A percentile compares a stretch with the other conserved stretches of the same genome.
Evolutionary conservation across 2,797 vertebrate species (phyloP).

Genomic region (Sarcophilus harrisii): DNA sequence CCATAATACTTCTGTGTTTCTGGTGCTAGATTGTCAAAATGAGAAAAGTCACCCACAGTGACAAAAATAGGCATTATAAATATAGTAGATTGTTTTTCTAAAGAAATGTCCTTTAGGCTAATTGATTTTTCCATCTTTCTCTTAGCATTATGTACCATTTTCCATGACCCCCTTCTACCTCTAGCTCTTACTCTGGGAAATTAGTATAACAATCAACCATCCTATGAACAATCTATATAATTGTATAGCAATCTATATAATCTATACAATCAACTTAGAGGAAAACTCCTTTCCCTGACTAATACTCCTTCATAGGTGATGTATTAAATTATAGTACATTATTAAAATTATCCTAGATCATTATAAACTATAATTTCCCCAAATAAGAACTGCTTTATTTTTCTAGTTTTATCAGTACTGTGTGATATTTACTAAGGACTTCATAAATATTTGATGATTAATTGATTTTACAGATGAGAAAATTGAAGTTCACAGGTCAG

Average conservation of each 20-base stretch:
- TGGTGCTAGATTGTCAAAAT: background rate
- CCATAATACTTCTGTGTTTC: background rate
- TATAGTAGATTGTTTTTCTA: background rate
- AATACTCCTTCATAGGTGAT: background rate
- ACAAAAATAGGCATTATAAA: background rate
- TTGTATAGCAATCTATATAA: background rate
- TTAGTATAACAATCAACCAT: background rate
- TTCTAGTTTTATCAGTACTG: background rate
- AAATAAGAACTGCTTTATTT: background rate
- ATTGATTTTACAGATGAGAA: background rate
- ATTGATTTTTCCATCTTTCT: background rate
- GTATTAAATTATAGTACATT: background rate
- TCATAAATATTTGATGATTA: background rate
- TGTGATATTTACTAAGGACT: fast-evolving
- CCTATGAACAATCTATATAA: background rate
- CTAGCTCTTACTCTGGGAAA: background rate
- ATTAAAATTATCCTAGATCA: background rate
- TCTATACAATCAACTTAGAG: background rate
- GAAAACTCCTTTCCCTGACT: background rate
- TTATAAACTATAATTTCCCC: background rate
- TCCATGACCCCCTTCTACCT: background rate
- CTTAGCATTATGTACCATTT: background rate
- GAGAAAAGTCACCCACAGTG: background rate
- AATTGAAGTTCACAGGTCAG: background rate
- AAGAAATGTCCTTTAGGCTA: background rate